Evolutionary conservation across 2,888 invertebrate species (phyloP), one percentile per base, ranked within the genome.

Genomic region (Agrenia bidenticulata): DNA sequence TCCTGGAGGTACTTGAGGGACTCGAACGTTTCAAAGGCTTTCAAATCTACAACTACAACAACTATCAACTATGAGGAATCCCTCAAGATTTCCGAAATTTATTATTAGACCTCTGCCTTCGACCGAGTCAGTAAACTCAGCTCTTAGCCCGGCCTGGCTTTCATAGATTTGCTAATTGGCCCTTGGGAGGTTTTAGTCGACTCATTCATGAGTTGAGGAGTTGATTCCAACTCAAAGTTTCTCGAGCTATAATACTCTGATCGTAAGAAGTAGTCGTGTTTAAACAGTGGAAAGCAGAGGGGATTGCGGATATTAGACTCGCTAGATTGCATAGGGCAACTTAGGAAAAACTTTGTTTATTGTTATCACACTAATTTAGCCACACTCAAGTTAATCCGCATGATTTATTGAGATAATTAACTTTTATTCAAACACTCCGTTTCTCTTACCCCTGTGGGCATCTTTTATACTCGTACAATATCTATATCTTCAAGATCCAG

Each of bases 331-430:
- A 5, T 19, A 45, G 19, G 5, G 45, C 5, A 45, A 11, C 39
- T 15, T 39, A 49, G 19, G 53, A 23, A 24, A 24, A 54, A 54
- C 27, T 54, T 54, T 17, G 7, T 24, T 21, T 41, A 57, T 57
- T 57, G 57, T 57, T 57, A 57, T 41, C 55, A 55, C 55, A 55
- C 27, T 17, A 4, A 55, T 55, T 55, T 55, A n/a, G 7, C 55
- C 26, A 32, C n/a, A 15, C 55, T 55, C 17, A 17, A 41, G 57
- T 41, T 57, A 57, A 57, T 57, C 57, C 39, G 2, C 39, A 19
- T 57, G 57, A 57, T 57, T 57, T 57, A 57, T 57, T 57, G n/a
- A 17, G 42, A 21, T 57, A 57, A 57, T 57, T 39, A 41, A 13
- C 5, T 51, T 51, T 17, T 19, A 17, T 15, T 17, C n/a, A 15